Evolutionary conservation across 1,140 invertebrate genomes (phyloP).

Genomic region (Cydia strobilella): DNA sequence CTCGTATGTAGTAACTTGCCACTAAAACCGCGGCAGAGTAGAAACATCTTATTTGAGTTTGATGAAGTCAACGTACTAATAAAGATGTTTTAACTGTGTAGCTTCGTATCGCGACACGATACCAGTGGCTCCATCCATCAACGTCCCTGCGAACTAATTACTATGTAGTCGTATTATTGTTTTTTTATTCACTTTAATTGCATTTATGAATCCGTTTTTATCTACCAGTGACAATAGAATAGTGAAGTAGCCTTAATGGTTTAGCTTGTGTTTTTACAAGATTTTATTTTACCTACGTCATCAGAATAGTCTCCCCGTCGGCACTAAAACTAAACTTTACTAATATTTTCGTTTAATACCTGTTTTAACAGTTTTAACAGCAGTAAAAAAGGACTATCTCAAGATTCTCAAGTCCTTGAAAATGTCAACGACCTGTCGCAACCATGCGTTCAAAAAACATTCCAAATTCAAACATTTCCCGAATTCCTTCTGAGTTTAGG

Average conservation of each 20-base stretch:
- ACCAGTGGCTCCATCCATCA: slow-evolving; percentile 59
- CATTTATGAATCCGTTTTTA: slow-evolving; percentile 12
- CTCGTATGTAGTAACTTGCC: no score
- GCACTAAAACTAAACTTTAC: no score
- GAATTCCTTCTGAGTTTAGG: slow-evolving; percentile 45
- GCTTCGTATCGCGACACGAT: slow-evolving; percentile 38
- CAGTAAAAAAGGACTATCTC: not conserved
- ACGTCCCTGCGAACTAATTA: slow-evolving; percentile 60
- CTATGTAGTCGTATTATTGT: slow-evolving; percentile 31
- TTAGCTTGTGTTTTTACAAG: slow-evolving; percentile 28
- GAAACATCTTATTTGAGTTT: not conserved
- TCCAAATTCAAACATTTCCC: slow-evolving; percentile 19
- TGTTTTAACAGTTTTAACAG: not conserved
- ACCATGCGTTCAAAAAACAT: slow-evolving; percentile 16
- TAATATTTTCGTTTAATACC: not conserved
- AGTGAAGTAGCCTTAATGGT: not conserved
- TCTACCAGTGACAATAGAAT: slow-evolving; percentile 24
- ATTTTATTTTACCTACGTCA: no score
- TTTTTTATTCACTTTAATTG: slow-evolving; percentile 31
- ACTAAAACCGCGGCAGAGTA: not conserved
- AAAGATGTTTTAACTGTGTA: slow-evolving; percentile 4
- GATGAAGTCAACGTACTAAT: not conserved
- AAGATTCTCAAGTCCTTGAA: not conserved
- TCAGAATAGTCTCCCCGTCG: no score
- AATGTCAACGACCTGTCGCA: not conserved